Conservation (phyloP, 1,140 invertebrate genomes). For the Pseudomyrmex cubaensis region DNA sequence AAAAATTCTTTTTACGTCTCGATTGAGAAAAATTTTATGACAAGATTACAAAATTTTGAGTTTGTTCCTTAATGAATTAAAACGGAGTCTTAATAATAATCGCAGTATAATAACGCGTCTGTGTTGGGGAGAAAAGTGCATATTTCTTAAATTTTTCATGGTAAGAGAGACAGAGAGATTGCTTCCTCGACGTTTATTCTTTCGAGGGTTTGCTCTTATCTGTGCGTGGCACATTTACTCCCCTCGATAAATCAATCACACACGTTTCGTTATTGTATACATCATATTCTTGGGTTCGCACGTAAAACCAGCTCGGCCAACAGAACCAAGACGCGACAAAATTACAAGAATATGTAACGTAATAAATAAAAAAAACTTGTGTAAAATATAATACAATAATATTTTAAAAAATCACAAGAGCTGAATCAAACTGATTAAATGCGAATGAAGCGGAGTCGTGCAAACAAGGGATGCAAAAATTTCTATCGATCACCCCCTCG, state of each 20-base stretch:
- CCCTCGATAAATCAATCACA: constrained; percentile 78
- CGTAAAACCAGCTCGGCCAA: constrained; percentile 4
- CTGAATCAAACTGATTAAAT: no score
- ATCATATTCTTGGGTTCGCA: constrained; percentile 71
- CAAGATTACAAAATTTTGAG: no score
- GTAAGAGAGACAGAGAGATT: constrained; percentile 20
- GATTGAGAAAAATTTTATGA: no score
- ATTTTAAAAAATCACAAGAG: no score
- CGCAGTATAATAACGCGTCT: not conserved
- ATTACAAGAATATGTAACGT: not conserved
- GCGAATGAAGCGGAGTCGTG: no score
- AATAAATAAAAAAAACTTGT: no score
- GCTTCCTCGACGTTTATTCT: constrained; percentile 40
- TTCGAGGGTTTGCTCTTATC: constrained; percentile 53
- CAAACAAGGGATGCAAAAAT: no score
- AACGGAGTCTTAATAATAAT: constrained; percentile 6
- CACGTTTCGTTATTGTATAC: constrained; percentile 60
- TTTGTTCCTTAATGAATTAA: not conserved
- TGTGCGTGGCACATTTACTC: constrained; percentile 73
- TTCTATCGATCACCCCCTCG: not conserved
- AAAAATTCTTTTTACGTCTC: no score
- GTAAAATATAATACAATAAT: no score
- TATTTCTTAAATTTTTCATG: constrained; percentile 28
- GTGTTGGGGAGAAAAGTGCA: not conserved
- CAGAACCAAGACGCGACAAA: not conserved